Conservation (phyloP, 1,140 invertebrate species). For the Drosophila lacertosa region DNA sequence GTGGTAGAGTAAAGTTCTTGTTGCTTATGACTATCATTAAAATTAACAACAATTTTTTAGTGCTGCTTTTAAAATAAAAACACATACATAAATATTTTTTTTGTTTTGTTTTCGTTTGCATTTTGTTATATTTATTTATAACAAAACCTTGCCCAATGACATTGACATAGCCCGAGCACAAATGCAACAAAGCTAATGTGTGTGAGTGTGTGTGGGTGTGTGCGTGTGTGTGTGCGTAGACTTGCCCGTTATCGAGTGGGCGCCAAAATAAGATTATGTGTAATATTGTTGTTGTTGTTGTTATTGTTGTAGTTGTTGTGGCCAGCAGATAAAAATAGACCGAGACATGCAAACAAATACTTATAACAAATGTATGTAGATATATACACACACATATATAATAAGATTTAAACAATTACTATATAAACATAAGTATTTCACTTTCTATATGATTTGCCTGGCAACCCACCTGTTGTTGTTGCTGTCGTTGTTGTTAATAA, state of each 20-base stretch:
- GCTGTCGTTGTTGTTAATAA: slow-evolving; percentile 18
- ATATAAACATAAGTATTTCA: slow-evolving; percentile 23
- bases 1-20: not conserved
- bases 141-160: slow-evolving; percentile 48
- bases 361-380: slow-evolving; percentile 3
- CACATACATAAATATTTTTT: no score
- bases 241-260: slow-evolving; percentile 50
- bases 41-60: slow-evolving; percentile 4
- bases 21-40: slow-evolving; percentile 12
- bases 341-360: slow-evolving; percentile 19
- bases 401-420: slow-evolving; percentile 4
- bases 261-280: slow-evolving; percentile 61
- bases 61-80: slow-evolving; percentile 1
- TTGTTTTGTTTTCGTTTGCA: slow-evolving; percentile 12
- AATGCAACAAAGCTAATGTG: slow-evolving; percentile 2
- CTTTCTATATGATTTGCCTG: slow-evolving; percentile 39
- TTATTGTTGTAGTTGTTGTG: slow-evolving; percentile 24
- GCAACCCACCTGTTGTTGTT: slow-evolving; percentile 71
- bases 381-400: slow-evolving; percentile 11
- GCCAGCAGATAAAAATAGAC: slow-evolving; percentile 58
- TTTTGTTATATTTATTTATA: slow-evolving; percentile 4
- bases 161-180: slow-evolving; percentile 25
- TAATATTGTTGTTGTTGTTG: no score
- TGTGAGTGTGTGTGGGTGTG: slow-evolving; percentile 15
- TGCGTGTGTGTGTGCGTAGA: slow-evolving; percentile 19